Base-by-base conservation (phyloP, 2,113 vertebrate species). In the Cynopterus brachyotis region DNA sequence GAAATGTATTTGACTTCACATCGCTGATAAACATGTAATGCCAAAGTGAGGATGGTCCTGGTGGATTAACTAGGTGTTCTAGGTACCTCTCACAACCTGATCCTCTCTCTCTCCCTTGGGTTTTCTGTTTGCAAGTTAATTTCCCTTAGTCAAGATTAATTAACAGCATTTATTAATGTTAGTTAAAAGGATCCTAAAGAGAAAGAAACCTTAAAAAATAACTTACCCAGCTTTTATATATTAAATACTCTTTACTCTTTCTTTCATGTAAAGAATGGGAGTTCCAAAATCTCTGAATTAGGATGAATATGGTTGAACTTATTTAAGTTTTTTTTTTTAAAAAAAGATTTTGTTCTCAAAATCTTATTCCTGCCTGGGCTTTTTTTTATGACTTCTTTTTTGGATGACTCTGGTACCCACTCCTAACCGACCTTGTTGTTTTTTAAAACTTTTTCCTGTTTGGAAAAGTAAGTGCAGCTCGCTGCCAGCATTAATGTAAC, bases 111-210 rank as follows among this genome's bases (percentile, higher is more conserved):
- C 79, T 55, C 15, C 73, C 30, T 88, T 15, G 35, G 59, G 28
- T 81, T 95, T 95, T 82, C 96, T 73, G 50, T 88, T 89, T 79
- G 59, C 42, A 92, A 85, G 85, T 94, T 86, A 78, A 89, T 26
- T 97, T 73, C 55, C 40, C 47, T 73, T 90, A 93, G 72, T n/a
- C 60, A 47, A 73, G 76, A 78, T 94, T 92, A 97, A 91, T 85
- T 78, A 81, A 40, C 40, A 45, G 72, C 60, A 35, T 28, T 79
- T 85, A 85, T 93, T 93, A 80, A 76, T 75, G 79, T 88, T 69
- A 40, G 62, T 59, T 59, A 53, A 84, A 92, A 94, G 69, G 19
- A 30, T 62, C 83, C 80, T 89, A 67, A 70, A 67, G 79, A 59
- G 53, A 70, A 84, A 91, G 47, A 5, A n/a, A 45, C 12, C 3